These are phyloP conservation scores for Erpornis zantholeuca DNA, from an alignment of 2,113 vertebrate genomes.

Conservation along the genomic window DNA sequence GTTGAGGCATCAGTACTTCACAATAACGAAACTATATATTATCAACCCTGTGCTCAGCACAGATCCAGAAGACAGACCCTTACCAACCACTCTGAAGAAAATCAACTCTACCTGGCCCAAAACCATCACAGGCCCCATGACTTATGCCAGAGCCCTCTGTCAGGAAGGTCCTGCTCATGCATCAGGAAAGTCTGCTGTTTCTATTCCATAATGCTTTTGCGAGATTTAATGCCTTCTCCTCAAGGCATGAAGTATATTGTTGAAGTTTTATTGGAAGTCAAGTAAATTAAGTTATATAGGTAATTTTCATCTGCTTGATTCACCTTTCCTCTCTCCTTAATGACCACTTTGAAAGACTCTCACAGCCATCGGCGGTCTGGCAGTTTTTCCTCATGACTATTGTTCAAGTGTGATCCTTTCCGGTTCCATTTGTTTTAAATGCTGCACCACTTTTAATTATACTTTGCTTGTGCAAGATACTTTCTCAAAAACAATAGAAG, in stretches of 20 bases:
- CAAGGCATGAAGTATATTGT: background rate
- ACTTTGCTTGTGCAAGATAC: background rate
- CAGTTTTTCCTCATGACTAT: background rate
- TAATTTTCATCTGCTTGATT: background rate
- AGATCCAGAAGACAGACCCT: background rate
- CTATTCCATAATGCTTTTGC: background rate
- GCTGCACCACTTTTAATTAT: slow-evolving; percentile 23
- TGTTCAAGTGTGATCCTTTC: background rate
- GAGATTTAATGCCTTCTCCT: background rate
- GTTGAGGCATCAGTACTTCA: background rate
- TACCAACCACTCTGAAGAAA: background rate
- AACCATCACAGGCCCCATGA: background rate
- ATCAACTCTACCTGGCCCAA: background rate
- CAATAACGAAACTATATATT: background rate
- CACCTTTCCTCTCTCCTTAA: background rate
- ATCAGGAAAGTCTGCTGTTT: background rate
- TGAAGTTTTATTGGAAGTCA: background rate
- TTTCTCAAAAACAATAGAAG: background rate
- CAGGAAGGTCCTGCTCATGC: background rate
- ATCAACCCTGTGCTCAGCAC: background rate
- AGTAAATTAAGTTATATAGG: background rate
- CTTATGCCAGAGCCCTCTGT: background rate
- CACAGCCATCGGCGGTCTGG: background rate
- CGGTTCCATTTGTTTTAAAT: slow-evolving; percentile 8
- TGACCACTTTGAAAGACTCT: background rate